A percentile compares a stretch with the other conserved stretches of the same genome.
Evolutionary conservation across 2,797 vertebrate genomes (phyloP).

Genomic region (Dallia pectoralis): DNA sequence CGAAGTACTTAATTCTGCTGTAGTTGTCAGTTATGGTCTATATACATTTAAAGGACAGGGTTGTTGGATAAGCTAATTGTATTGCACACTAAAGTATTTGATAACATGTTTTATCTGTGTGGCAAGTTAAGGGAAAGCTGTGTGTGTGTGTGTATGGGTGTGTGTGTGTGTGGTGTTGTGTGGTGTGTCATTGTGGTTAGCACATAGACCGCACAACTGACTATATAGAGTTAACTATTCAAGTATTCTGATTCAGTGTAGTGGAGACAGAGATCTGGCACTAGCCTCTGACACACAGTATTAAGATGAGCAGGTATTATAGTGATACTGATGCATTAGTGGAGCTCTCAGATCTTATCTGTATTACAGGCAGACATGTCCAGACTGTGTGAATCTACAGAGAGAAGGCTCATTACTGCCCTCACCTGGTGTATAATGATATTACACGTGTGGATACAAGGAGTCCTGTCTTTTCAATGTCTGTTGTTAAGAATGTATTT

Average conservation of each 20-base stretch:
- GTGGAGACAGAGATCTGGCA: neutral
- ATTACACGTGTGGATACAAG: neutral
- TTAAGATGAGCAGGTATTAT: neutral
- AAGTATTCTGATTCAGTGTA: neutral
- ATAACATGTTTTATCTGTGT: neutral
- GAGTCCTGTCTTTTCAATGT: no score
- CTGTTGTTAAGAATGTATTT: no score
- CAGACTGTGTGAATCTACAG: neutral
- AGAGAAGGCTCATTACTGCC: slow-evolving; percentile 36
- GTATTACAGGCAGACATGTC: neutral
- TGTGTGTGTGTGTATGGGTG: neutral
- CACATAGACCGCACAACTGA: neutral
- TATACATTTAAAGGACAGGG: neutral
- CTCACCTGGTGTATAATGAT: slow-evolving; percentile 32
- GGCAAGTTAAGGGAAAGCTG: neutral
- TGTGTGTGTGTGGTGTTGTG: neutral
- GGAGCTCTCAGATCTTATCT: neutral
- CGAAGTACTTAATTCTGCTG: neutral
- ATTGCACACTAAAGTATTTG: no score
- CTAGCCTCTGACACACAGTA: neutral
- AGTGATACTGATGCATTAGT: neutral
- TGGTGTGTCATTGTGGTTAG: neutral
- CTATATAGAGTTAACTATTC: neutral
- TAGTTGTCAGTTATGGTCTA: neutral
- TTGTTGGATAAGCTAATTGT: no score